These are phyloP conservation scores for Lasiurus borealis DNA, from an alignment of 2,113 vertebrate genomes.

Conservation along the genomic window DNA sequence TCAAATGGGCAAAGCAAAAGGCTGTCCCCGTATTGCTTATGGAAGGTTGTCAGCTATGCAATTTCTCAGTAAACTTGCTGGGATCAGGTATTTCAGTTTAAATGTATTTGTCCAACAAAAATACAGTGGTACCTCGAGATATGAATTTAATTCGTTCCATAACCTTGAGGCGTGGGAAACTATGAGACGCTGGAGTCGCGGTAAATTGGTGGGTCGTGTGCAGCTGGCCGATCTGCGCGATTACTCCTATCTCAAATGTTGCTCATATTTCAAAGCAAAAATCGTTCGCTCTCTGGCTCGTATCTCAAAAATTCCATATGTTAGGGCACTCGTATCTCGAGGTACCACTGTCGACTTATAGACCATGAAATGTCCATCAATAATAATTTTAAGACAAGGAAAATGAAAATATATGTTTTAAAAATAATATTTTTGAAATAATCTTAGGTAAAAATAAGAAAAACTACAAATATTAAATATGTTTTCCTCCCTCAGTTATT, in stretches of 20 bases:
- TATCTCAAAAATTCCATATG: no score
- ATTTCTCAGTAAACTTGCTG: conserved; percentile 64
- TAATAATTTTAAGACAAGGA: background rate
- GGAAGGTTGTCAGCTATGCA: background rate
- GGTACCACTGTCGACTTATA: conserved; percentile 47
- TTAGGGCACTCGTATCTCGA: no score
- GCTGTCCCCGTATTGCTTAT: conserved; percentile 48
- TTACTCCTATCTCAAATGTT: no score
- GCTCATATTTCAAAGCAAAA: no score
- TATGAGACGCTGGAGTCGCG: no score
- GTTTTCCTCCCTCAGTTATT: background rate
- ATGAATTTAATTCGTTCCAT: no score
- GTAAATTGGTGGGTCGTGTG: no score
- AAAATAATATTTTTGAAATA: conserved; percentile 61
- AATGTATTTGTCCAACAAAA: conserved; percentile 75
- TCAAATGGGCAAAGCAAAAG: conserved; percentile 70
- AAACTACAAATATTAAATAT: conserved; percentile 37
- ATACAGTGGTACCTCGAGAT: background rate
- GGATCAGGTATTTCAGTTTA: conserved; percentile 71
- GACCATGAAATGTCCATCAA: conserved; percentile 74
- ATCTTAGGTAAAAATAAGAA: conserved; percentile 60
- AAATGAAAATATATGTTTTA: conserved; percentile 41
- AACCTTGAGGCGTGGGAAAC: no score
- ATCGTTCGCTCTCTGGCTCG: no score
- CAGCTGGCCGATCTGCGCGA: no score